A percentile compares a stretch with the other conserved stretches of the same genome.
phyloP scores from a whole-genome alignment of 1,140 invertebrate species.

The Ridgeia piscesae region DNA sequence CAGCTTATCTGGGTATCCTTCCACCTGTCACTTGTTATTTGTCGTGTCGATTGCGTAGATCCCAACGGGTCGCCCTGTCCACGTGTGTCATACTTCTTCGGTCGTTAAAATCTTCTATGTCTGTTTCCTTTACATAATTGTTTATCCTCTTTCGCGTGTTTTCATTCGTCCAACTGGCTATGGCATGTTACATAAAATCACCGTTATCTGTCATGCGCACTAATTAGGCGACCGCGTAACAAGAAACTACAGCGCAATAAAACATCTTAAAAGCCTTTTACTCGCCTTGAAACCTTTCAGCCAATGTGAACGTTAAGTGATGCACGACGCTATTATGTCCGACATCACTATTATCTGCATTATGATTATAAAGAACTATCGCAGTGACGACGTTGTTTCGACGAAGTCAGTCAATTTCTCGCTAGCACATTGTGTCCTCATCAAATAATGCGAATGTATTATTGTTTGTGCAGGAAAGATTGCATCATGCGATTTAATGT shows the following conservation, averaged over 20 bases:
- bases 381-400: background rate
- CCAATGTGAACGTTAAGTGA: background rate
- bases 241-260: background rate
- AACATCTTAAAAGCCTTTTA: background rate
- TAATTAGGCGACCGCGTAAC: background rate
- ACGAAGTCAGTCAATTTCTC: background rate
- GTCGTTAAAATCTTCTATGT: too few relatives aligned
- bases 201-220: background rate
- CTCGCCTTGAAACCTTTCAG: background rate
- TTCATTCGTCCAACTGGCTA: background rate
- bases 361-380: background rate
- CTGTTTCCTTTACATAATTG: background rate
- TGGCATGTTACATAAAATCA: background rate
- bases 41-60: too few relatives aligned
- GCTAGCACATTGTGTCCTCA: background rate
- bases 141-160: background rate
- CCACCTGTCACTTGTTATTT: too few relatives aligned
- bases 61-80: background rate
- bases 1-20: too few relatives aligned
- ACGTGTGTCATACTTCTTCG: background rate
- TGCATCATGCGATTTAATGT: background rate
- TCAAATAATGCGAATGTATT: background rate
- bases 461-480: background rate
- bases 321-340: background rate
- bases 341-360: background rate